A percentile compares a stretch with the other conserved stretches of the same genome.
Conservation (phyloP, 2,797 vertebrate species). For the Peromyscus aztecus region DNA sequence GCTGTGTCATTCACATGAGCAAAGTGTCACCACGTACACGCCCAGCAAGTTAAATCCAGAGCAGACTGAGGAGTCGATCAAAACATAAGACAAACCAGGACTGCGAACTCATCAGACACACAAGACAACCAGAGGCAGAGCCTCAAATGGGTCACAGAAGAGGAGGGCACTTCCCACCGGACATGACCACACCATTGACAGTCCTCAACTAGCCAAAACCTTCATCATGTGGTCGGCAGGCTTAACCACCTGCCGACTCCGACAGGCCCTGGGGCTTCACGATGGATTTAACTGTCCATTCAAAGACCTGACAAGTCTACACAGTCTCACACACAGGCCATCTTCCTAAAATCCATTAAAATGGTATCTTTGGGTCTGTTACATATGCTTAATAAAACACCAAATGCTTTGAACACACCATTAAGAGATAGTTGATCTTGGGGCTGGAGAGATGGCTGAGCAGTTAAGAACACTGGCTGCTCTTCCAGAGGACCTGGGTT, state of each 20-base stretch:
- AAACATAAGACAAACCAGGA: neutral
- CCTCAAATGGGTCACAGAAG: neutral
- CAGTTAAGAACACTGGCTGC: too few species aligned
- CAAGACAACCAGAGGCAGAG: neutral
- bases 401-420: neutral
- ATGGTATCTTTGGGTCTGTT: neutral
- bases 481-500: too few species aligned
- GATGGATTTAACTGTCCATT: too few species aligned
- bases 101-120: neutral
- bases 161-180: neutral
- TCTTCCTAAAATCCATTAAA: neutral
- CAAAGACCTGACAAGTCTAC: too few species aligned
- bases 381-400: neutral
- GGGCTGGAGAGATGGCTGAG: neutral
- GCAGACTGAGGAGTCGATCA: neutral
- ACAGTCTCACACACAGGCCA: too few species aligned
- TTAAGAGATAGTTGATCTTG: neutral
- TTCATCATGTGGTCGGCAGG: too few species aligned
- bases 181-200: neutral
- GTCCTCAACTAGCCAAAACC: neutral
- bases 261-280: neutral
- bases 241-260: neutral
- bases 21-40: neutral
- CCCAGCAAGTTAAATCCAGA: neutral
- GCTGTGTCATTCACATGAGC: neutral